Evolutionary conservation across 2,113 vertebrate species (phyloP).

Genomic region (Fulica atra): DNA sequence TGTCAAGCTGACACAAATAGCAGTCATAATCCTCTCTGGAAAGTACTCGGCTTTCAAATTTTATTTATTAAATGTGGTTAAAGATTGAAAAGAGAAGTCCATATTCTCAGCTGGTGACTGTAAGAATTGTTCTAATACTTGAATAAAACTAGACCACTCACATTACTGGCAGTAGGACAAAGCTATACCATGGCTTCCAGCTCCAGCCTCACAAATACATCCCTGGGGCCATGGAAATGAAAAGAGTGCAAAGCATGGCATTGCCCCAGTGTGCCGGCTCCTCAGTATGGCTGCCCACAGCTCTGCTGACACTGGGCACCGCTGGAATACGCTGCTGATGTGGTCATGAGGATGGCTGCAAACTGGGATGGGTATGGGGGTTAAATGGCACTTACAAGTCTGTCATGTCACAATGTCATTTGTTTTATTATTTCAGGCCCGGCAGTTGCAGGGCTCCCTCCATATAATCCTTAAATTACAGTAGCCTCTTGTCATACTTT

Average conservation of each 20-base stretch:
- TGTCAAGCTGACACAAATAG: background rate
- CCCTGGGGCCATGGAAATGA: background rate
- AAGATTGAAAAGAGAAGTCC: background rate
- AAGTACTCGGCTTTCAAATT: background rate
- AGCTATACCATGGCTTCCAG: background rate
- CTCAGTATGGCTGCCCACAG: background rate
- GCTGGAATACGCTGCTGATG: accelerated
- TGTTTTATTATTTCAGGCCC: background rate
- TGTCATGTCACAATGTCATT: background rate
- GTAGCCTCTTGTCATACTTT: background rate
- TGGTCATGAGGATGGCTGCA: accelerated
- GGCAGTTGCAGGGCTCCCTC: background rate
- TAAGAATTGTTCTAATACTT: background rate
- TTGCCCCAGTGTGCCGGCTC: accelerated
- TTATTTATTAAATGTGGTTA: background rate
- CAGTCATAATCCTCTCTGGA: background rate
- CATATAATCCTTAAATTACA: background rate
- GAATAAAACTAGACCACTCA: background rate
- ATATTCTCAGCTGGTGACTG: background rate
- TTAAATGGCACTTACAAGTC: background rate
- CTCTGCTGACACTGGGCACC: background rate
- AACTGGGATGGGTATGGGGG: background rate
- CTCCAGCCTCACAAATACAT: background rate
- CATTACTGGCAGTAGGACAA: background rate
- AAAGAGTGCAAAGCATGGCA: background rate